Percentiles rank a stretch among this genome's conserved stretches.
These are phyloP conservation scores for Horisme vitalbata DNA, from an alignment of 2,888 invertebrate genomes.

Conservation along the genomic window DNA sequence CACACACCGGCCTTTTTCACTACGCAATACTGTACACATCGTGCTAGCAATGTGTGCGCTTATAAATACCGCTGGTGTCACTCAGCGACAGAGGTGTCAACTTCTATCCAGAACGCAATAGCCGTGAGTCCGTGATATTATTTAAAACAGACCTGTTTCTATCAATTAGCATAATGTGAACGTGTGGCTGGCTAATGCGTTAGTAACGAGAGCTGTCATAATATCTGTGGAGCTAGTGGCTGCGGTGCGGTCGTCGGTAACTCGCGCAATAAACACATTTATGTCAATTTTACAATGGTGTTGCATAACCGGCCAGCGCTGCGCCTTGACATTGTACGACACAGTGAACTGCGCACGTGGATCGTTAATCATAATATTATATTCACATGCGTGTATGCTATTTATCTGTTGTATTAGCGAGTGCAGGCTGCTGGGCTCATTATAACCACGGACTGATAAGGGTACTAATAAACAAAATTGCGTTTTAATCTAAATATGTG, in stretches of 20 bases:
- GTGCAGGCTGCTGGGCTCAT: slow-evolving; percentile 6
- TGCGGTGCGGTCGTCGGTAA: slow-evolving; percentile 40
- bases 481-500: neutral
- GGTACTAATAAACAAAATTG: neutral
- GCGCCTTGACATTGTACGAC: slow-evolving; percentile 79
- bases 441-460: slow-evolving; percentile 8
- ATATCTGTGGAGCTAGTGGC: slow-evolving; percentile 33
- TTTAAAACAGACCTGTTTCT: slow-evolving; percentile 19
- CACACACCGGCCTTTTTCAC: slow-evolving; percentile 33
- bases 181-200: slow-evolving; percentile 7
- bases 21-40: slow-evolving; percentile 29
- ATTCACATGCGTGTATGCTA: slow-evolving; percentile 39
- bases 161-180: slow-evolving; percentile 13
- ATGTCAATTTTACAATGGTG: slow-evolving; percentile 71
- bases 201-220: slow-evolving; percentile 33
- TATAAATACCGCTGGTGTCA: slow-evolving; percentile 27
- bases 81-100: slow-evolving; percentile 21
- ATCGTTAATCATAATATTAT: slow-evolving; percentile 65
- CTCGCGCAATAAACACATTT: slow-evolving; percentile 61
- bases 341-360: slow-evolving; percentile 73
- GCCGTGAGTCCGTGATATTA: slow-evolving; percentile 25
- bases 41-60: slow-evolving; percentile 9
- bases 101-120: slow-evolving; percentile 22
- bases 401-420: slow-evolving; percentile 32
- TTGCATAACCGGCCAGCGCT: slow-evolving; percentile 64